Conservation (phyloP, 2,113 vertebrate genomes). For the Dermatemys mawii region DNA sequence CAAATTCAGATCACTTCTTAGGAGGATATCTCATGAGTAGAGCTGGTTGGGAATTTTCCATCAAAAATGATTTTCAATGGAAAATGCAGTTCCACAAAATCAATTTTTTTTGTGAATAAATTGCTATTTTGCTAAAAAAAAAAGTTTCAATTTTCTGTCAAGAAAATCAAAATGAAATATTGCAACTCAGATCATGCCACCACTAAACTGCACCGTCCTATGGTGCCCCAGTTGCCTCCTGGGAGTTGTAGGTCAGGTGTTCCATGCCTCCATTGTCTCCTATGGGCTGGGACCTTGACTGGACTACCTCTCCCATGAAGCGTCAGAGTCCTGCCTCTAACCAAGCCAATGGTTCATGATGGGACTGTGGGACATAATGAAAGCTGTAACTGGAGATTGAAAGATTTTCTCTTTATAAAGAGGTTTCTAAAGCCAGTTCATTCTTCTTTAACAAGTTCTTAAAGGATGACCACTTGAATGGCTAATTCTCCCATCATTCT, state of each 20-base stretch:
- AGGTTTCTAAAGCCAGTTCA: neutral
- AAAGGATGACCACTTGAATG: accelerated
- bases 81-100: neutral
- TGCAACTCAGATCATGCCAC: neutral
- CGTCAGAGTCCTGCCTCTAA: accelerated
- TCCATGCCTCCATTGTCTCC: neutral
- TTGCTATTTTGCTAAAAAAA: neutral
- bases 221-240: accelerated
- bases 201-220: neutral
- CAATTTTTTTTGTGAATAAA: neutral
- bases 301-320: neutral
- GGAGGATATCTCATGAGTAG: neutral
- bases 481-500: neutral
- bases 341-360: accelerated
- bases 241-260: neutral
- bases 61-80: neutral
- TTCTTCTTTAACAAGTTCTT: neutral
- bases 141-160: neutral
- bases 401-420: neutral
- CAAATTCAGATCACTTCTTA: neutral
- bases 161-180: neutral
- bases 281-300: neutral
- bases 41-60: neutral
- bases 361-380: neutral
- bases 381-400: neutral